Base-by-base conservation (phyloP, 2,888 invertebrate species). In the Notocelia uddmanniana region DNA sequence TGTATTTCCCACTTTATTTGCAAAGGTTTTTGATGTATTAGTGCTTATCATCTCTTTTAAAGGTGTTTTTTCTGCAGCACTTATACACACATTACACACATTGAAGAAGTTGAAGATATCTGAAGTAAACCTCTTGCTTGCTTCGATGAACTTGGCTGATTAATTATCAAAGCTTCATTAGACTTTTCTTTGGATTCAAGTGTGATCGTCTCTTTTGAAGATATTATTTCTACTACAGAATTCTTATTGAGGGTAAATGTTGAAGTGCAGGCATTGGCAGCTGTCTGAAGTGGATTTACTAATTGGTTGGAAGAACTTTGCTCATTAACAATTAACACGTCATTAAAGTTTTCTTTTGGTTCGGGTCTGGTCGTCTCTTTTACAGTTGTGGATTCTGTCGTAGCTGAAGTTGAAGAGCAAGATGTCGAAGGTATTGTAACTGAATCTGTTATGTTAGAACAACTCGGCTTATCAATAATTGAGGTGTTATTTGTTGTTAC, bases 221-320 rank as follows among this genome's bases (percentile, higher is more conserved):
- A 68, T 59, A 19, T 59, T 68, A 60, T 59, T 68, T 68, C 50
- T 59, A 68, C 68, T 59, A 57, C 62, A 45, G 69, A 62, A 69
- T 69, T 69, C 18, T 69, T 57, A 69, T 63, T 63, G 62, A 69
- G 63, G 62, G 62, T 69, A 69, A 69, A 69, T 69, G 69, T 69
- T 69, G 63, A 69, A 69, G 69, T 70, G 59, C 41, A 26, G 37
- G 59, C 5, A 62, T 62, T 59, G 64, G 67, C 23, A 67, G 67
- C 63, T 68, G 68, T 68, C 60, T 67, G 72, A 72, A 72, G 68
- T 72, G 68, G 68, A 72, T 72, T 64, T 64, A 63, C 41, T 73
- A 64, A 41, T 69, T 73, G 73, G 67, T 67, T 73, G 67, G 73
- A 69, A 69, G 73, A 73, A 73, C 52, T 69, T 73, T 59, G 55